Percentiles rank a stretch among this genome's conserved stretches.
phyloP scores from a whole-genome alignment of 1,140 invertebrate genomes.

The Temnothorax curvispinosus region DNA sequence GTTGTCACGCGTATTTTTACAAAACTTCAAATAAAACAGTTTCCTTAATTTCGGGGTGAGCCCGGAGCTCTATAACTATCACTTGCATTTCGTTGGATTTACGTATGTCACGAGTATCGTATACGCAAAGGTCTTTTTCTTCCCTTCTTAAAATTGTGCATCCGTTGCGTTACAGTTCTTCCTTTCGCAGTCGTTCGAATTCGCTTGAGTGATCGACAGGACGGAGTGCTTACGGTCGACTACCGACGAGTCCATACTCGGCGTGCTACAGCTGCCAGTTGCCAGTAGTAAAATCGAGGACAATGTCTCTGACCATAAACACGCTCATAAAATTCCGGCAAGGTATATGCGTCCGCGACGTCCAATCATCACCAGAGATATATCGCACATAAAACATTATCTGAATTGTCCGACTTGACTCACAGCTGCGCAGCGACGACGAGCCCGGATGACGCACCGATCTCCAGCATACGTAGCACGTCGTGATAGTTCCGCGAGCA shows the following conservation, averaged over 20 bases:
- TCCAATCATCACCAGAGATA: not conserved
- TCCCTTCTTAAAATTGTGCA: not conserved
- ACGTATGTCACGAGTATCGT: not conserved
- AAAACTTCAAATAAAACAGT: slow-evolving; percentile 28
- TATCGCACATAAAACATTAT: slow-evolving; percentile 6
- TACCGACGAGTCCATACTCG: slow-evolving; percentile 58
- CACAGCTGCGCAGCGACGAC: not conserved
- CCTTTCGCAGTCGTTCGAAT: not conserved
- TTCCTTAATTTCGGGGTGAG: not conserved
- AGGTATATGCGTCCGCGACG: not conserved
- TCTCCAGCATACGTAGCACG: not conserved
- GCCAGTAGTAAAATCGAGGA: not conserved
- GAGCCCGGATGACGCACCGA: not conserved
- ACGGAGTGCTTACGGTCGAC: slow-evolving; percentile 58
- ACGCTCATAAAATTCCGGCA: not conserved
- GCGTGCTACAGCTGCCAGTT: not conserved
- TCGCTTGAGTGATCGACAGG: slow-evolving; percentile 25
- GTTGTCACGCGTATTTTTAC: not conserved
- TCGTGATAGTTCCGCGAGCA: not conserved
- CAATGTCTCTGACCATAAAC: slow-evolving; percentile 9
- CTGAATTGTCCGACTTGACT: not conserved
- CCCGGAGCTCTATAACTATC: not conserved
- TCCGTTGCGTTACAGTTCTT: not conserved
- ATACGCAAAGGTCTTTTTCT: not conserved
- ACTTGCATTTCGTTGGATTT: slow-evolving; percentile 53